Evolutionary conservation across 2,113 vertebrate genomes (phyloP).

Genomic region (Tragelaphus buxtoni): DNA sequence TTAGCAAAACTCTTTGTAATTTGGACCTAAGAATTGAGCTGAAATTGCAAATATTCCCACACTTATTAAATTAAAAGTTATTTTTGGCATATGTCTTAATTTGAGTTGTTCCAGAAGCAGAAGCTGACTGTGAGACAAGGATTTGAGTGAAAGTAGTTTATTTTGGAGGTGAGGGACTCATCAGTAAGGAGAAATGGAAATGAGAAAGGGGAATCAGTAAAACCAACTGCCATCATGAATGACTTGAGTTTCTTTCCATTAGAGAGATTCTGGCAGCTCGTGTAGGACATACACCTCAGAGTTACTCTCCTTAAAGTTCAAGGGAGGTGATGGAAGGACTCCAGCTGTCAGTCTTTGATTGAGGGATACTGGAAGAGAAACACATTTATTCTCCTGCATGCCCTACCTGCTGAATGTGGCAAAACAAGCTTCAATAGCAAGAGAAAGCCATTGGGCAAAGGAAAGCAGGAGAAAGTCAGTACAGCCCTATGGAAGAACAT

Average conservation of each 20-base stretch:
- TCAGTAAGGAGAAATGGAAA: neutral
- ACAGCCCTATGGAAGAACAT: neutral
- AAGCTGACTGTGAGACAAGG: neutral
- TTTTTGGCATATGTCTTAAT: neutral
- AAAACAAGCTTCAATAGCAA: neutral
- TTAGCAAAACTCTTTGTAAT: neutral
- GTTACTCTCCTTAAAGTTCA: neutral
- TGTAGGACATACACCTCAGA: too few relatives aligned
- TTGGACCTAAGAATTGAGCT: neutral
- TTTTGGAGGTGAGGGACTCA: neutral
- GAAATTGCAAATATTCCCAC: neutral
- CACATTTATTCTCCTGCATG: rapidly evolving
- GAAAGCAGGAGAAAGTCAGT: neutral
- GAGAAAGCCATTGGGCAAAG: neutral
- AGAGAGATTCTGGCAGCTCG: neutral
- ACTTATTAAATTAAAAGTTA: neutral
- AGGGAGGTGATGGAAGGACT: neutral
- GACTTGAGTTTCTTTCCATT: neutral
- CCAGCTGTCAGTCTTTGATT: neutral
- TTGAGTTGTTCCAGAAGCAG: neutral
- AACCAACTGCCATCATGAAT: neutral
- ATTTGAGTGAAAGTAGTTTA: neutral
- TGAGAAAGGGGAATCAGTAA: neutral
- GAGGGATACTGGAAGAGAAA: neutral
- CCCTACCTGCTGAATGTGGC: neutral